phyloP scores from a whole-genome alignment of 2,797 vertebrate species.

The Danio kyathit region DNA sequence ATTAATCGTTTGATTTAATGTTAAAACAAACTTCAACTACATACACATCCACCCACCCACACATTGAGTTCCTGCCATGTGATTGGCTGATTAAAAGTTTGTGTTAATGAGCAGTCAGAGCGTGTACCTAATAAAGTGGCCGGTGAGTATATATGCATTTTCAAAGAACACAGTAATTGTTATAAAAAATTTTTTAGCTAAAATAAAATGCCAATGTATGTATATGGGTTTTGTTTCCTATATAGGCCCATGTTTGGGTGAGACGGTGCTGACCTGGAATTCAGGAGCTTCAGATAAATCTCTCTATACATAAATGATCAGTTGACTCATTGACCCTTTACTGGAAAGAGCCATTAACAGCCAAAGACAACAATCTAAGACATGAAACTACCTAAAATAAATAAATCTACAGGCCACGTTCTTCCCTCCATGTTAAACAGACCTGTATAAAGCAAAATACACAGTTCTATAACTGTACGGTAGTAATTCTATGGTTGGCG shows the following conservation, averaged over 20 bases:
- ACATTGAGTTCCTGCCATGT: too few species aligned
- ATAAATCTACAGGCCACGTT: constrained; percentile 13
- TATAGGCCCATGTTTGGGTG: constrained; percentile 69
- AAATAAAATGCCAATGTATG: too few species aligned
- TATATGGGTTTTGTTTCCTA: background rate
- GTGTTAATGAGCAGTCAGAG: too few species aligned
- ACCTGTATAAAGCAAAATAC: constrained; percentile 17
- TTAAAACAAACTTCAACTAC: too few species aligned
- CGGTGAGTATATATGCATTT: too few species aligned
- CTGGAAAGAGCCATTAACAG: constrained; percentile 79
- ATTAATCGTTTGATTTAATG: too few species aligned
- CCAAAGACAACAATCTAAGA: constrained; percentile 79
- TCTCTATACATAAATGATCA: constrained; percentile 80
- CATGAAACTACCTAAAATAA: constrained; percentile 57
- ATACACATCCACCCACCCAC: too few species aligned
- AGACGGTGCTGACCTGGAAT: constrained; percentile 65
- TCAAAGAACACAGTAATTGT: too few species aligned
- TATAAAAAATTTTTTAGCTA: too few species aligned
- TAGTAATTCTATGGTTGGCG: background rate
- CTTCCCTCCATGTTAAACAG: constrained; percentile 20
- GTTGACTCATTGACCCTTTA: constrained; percentile 78
- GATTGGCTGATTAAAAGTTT: too few species aligned
- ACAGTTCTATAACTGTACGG: constrained; percentile 22
- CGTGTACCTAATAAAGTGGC: too few species aligned
- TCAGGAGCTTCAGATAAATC: constrained; percentile 74